phyloP scores from a whole-genome alignment of 2,113 vertebrate genomes.

The Pseudopodoces humilis region DNA sequence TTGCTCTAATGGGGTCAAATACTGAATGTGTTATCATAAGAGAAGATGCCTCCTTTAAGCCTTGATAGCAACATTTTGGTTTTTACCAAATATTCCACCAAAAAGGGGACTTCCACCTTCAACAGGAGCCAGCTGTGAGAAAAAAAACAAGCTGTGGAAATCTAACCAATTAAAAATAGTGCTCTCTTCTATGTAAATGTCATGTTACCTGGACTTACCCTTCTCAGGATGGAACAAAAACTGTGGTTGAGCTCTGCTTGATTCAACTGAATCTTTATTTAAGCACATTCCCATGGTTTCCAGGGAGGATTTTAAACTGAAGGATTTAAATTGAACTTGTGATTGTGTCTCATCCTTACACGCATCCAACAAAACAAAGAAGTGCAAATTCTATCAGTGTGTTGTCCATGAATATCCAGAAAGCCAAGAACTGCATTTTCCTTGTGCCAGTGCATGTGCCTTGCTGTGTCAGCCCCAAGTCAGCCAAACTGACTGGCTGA shows the following conservation, averaged over 20 bases:
- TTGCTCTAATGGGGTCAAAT: background rate
- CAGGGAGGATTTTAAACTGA: background rate
- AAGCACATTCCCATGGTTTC: background rate
- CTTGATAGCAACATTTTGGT: background rate
- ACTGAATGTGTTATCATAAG: background rate
- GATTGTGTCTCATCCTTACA: background rate
- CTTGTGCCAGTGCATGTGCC: too few species aligned
- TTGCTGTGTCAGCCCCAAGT: background rate
- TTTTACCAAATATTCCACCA: background rate
- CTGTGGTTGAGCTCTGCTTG: background rate
- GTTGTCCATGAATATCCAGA: background rate
- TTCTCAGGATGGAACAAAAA: background rate
- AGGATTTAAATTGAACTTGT: background rate
- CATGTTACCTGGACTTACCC: background rate
- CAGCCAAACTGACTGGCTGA: background rate
- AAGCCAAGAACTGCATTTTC: background rate
- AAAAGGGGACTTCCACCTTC: conserved; percentile 9
- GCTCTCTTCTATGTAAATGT: background rate
- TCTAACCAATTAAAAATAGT: background rate
- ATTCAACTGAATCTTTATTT: background rate
- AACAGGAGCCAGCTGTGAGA: background rate
- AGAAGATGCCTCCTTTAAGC: background rate
- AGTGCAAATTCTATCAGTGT: background rate
- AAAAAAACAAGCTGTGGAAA: background rate
- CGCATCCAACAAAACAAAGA: accelerated